A percentile compares a stretch with the other conserved stretches of the same genome.
phyloP scores from a whole-genome alignment of 2,888 invertebrate species.

The Tromatobia lineatoria region DNA sequence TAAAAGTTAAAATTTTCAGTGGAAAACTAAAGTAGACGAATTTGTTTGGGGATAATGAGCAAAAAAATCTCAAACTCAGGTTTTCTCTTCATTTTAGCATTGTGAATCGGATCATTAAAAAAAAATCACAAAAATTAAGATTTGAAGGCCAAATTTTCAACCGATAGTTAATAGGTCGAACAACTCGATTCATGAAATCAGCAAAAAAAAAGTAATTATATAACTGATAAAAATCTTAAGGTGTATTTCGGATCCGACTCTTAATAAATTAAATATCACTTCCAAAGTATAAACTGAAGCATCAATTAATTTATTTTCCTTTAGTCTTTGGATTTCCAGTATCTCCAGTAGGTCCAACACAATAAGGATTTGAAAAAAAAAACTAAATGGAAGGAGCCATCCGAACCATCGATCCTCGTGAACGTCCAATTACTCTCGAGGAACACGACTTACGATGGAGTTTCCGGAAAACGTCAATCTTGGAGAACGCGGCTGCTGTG shows the following conservation, averaged over 20 bases:
- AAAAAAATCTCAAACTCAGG: too few relatives aligned
- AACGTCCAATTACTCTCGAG: constrained; percentile 62
- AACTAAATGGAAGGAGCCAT: not conserved
- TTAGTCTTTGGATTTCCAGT: not conserved
- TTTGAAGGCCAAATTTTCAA: too few relatives aligned
- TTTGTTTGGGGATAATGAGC: too few relatives aligned
- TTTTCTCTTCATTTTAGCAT: too few relatives aligned
- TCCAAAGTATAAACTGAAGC: not conserved
- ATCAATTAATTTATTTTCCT: not conserved
- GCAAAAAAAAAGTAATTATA: not conserved
- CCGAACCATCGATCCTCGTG: constrained; percentile 57
- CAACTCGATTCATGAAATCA: too few relatives aligned
- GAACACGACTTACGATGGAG: constrained; percentile 56
- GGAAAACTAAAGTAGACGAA: too few relatives aligned
- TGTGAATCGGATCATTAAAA: too few relatives aligned
- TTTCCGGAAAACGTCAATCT: constrained; percentile 64
- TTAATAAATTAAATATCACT: not conserved
- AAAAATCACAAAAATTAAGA: too few relatives aligned
- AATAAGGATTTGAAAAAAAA: constrained; percentile 1
- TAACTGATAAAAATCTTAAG: not conserved
- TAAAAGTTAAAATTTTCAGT: too few relatives aligned
- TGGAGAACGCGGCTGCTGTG: constrained; percentile 31
- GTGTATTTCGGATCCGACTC: not conserved
- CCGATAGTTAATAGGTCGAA: too few relatives aligned
- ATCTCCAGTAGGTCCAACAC: not conserved